phyloP scores from a whole-genome alignment of 23 tunicate species.

The Pegea sp. region DNA sequence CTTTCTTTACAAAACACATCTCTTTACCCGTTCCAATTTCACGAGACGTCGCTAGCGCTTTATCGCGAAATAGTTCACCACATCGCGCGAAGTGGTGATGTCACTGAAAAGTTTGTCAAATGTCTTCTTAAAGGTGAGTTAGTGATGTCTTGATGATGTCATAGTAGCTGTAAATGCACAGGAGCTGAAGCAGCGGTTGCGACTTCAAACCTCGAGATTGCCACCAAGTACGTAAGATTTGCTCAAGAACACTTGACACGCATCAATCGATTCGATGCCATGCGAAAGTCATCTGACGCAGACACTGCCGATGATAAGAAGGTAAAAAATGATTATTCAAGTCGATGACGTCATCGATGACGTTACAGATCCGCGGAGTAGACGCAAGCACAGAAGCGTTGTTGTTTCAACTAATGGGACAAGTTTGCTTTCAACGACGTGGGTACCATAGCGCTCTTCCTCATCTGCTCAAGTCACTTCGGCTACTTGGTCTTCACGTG shows the following conservation, averaged over 20 bases:
- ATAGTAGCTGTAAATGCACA: background rate
- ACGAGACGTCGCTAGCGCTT: background rate
- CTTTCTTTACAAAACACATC: too few species aligned
- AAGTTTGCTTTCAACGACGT: constrained; percentile 44
- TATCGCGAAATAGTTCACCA: background rate
- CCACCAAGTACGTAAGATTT: background rate
- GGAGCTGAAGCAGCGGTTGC: background rate
- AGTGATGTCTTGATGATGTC: background rate
- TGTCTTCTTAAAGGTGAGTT: background rate
- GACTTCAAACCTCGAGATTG: background rate
- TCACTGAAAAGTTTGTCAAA: background rate
- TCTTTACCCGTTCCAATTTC: background rate
- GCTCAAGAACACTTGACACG: background rate
- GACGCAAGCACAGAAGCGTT: constrained; percentile 30
- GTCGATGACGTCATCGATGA: too few species aligned
- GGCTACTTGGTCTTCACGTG: too few species aligned
- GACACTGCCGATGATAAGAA: background rate
- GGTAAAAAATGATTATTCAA: too few species aligned
- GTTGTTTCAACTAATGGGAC: constrained; percentile 31
- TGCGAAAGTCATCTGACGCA: background rate
- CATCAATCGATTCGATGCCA: background rate
- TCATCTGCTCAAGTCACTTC: constrained; percentile 41
- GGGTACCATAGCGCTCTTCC: constrained; percentile 15
- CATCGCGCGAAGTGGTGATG: background rate
- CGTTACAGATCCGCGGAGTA: too few species aligned